These are phyloP conservation scores for Pogonocherus hispidulus DNA, from an alignment of 2,888 invertebrate genomes.

Conservation along the genomic window DNA sequence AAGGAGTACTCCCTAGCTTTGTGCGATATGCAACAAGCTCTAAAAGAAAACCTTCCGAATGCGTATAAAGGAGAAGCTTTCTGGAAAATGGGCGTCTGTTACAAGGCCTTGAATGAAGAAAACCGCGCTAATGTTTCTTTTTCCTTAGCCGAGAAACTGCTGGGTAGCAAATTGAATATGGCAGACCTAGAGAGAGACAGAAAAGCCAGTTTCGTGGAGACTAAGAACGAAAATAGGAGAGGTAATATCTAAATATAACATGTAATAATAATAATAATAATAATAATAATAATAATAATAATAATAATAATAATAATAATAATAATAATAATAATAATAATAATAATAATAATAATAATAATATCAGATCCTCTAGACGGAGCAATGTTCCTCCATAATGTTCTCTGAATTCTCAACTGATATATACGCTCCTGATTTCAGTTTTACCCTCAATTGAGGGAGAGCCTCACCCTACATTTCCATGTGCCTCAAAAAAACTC, in stretches of 20 bases:
- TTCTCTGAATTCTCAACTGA: too few species aligned
- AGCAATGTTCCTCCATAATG: too few species aligned
- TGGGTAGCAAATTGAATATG: constrained; percentile 60
- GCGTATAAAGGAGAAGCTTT: constrained; percentile 78
- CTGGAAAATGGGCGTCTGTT: constrained; percentile 79
- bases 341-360: too few species aligned
- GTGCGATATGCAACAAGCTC: constrained; percentile 77
- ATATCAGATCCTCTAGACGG: too few species aligned
- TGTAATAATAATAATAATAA: too few species aligned
- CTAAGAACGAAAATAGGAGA: constrained; percentile 4
- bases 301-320: too few species aligned
- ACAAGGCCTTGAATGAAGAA: constrained; percentile 74
- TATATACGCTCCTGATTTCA: too few species aligned
- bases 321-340: too few species aligned
- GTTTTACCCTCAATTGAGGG: constrained; percentile 36
- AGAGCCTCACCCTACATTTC: constrained; percentile 60
- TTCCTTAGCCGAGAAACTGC: constrained; percentile 74
- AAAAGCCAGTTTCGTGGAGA: constrained; percentile 16
- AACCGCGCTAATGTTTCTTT: constrained; percentile 77
- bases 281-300: too few species aligned
- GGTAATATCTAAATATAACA: background rate
- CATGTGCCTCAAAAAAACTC: constrained; percentile 74
- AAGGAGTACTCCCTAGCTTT: constrained; percentile 75
- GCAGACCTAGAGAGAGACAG: constrained; percentile 42
- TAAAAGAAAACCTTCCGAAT: constrained; percentile 75